Conservation (phyloP, 2,888 invertebrate genomes). For the Augochlorella aurata region DNA sequence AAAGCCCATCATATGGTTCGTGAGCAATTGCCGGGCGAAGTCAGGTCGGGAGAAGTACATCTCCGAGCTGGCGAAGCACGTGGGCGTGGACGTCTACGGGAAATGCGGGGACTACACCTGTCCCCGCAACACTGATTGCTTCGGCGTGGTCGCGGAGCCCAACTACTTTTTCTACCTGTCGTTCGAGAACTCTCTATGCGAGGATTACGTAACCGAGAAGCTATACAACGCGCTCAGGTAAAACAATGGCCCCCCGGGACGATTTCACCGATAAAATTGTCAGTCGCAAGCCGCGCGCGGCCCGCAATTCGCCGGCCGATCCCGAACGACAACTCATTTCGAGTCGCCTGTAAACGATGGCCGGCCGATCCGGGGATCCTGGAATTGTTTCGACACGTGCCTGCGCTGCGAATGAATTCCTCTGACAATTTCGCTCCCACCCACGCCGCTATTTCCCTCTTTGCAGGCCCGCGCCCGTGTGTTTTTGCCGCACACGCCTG, state of each 20-base stretch:
- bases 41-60: slow-evolving; percentile 82
- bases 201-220: slow-evolving; percentile 88
- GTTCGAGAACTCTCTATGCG: slow-evolving; percentile 88
- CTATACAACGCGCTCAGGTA: slow-evolving; percentile 84
- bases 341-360: slow-evolving; percentile 34
- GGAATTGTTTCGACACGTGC: slow-evolving; percentile 54
- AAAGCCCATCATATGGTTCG: slow-evolving; percentile 84
- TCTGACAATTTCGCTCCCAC: neutral
- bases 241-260: slow-evolving; percentile 78
- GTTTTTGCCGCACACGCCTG: neutral
- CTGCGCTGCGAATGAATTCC: slow-evolving; percentile 21
- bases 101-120: slow-evolving; percentile 83
- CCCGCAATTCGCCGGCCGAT: slow-evolving; percentile 24
- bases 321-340: slow-evolving; percentile 34
- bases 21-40: slow-evolving; percentile 83
- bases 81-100: slow-evolving; percentile 86
- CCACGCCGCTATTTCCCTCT: neutral
- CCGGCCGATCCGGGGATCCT: slow-evolving; percentile 5
- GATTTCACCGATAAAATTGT: slow-evolving; percentile 48
- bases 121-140: slow-evolving; percentile 76
- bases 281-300: slow-evolving; percentile 29
- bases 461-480: neutral
- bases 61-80: slow-evolving; percentile 83
- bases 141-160: slow-evolving; percentile 81
- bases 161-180: slow-evolving; percentile 88